A percentile compares a stretch with the other conserved stretches of the same genome.
These are phyloP conservation scores for Tridacna crocea DNA, from an alignment of 2,888 invertebrate genomes.

Conservation along the genomic window DNA sequence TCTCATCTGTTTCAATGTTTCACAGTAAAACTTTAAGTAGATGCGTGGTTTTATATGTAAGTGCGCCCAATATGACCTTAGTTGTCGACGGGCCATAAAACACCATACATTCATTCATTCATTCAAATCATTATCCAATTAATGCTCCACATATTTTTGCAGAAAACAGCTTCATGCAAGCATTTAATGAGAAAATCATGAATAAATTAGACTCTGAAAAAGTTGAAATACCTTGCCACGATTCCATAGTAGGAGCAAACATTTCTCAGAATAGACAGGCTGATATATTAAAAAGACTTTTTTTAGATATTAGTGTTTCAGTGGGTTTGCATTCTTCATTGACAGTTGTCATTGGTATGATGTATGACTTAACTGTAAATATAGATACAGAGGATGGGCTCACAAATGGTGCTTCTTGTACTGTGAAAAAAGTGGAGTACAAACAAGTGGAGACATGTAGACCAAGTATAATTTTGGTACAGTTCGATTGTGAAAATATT, in stretches of 20 bases:
- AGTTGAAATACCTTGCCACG: conserved; percentile 16
- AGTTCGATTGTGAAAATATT: conserved; percentile 2
- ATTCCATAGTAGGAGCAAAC: conserved; percentile 9
- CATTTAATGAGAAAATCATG: conserved; percentile 23
- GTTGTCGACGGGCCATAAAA: too few relatives aligned
- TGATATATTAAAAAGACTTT: conserved; percentile 8
- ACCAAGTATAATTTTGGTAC: conserved; percentile 19
- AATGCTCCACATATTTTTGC: conserved; percentile 37
- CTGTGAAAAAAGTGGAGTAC: conserved; percentile 13
- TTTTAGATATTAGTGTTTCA: conserved; percentile 10
- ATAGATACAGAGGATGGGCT: conserved; percentile 43
- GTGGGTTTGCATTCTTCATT: background rate
- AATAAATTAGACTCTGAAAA: conserved; percentile 10
- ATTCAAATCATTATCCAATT: background rate
- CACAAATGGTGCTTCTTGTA: conserved; percentile 43
- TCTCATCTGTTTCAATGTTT: too few relatives aligned
- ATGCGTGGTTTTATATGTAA: too few relatives aligned
- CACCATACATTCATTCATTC: too few relatives aligned
- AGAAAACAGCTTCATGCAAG: conserved; percentile 32
- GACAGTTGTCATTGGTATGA: conserved; percentile 19
- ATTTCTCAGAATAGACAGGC: conserved; percentile 10
- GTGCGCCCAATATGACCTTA: too few relatives aligned
- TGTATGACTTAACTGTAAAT: conserved; percentile 24
- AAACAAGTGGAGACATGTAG: conserved; percentile 1
- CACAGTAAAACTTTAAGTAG: too few relatives aligned